Base-by-base conservation (phyloP, 2,113 vertebrate species). In the Pardalotus punctatus region DNA sequence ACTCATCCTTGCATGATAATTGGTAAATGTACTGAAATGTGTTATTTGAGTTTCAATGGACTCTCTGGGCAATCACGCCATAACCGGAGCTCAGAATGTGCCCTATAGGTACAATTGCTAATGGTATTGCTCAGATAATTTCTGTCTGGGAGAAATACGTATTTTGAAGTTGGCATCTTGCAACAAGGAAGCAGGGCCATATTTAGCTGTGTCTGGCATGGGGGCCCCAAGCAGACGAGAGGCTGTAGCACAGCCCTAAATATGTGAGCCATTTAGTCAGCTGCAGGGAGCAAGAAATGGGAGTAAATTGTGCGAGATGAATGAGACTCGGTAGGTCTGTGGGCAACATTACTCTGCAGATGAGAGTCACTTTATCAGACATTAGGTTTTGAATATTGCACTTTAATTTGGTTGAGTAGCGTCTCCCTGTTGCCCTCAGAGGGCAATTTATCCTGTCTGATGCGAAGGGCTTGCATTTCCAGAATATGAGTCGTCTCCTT, bases 11-110 rank as follows among this genome's bases (percentile, higher is more conserved):
- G 92, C 88, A 93, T 93, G 90, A 78, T 91, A 90, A 96, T 94
- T 93, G 93, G 86, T 79, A 93, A 96, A 97, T 96, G 90, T 86
- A 92, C 90, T 81, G 92, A 93, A 96, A 96, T 86, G 88, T 93
- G 61, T 91, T 93, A 93, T 96, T 81, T 78, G 96, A 92, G 86
- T 96, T 96, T 90, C 72, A 42, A 3, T 89, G 86, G 86, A 94
- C 94, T 96, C 94, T 93, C 43, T 71, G 69, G 80, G 92, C 91
- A 91, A 81, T 88, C 60, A 28, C 27, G 27, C 53, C 56, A 29
- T 83, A 92, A 92, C 76, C 64, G 51, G 53, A 91, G 65, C n/a
- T 88, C 88, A 72, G 77, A 95, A 96, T 97, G 80, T 94, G 94
- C 93, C 95, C 90, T 93, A 7, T 81, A 93, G 96, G 95, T 94